Percentiles rank a stretch among this genome's conserved stretches.
phyloP scores from a whole-genome alignment of 2,888 invertebrate species.

The Tetropium fuscum region DNA sequence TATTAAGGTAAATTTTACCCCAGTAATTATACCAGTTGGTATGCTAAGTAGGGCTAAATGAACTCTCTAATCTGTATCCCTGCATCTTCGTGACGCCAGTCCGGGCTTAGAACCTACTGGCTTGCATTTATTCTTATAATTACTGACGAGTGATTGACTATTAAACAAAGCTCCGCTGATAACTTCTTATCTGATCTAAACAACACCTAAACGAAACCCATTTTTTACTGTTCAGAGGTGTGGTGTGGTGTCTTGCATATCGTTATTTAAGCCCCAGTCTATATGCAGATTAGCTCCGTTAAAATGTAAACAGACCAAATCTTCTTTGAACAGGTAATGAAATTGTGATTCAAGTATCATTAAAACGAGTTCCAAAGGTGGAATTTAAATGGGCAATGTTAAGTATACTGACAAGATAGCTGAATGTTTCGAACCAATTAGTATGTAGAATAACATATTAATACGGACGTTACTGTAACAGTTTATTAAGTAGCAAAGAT shows the following conservation, averaged over 20 bases:
- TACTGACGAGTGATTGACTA: constrained; percentile 40
- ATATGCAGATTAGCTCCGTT: constrained; percentile 40
- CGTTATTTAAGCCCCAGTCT: constrained; percentile 20
- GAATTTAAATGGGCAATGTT: constrained; percentile 25
- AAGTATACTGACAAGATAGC: constrained; percentile 17
- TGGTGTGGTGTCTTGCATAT: constrained; percentile 23
- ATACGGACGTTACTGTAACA: constrained; percentile 4
- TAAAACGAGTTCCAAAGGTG: constrained; percentile 36
- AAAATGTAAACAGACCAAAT: constrained; percentile 42
- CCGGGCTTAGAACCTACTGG: constrained; percentile 23
- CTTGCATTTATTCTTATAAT: constrained; percentile 44
- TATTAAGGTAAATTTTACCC: constrained; percentile 1
- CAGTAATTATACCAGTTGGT: constrained; percentile 14
- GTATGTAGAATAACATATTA: constrained; percentile 7
- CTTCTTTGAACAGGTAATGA: constrained; percentile 42
- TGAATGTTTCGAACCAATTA: constrained; percentile 15
- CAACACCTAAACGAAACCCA: constrained; percentile 39
- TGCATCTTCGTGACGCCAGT: constrained; percentile 18
- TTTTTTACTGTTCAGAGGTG: constrained; percentile 36
- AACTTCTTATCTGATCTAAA: constrained; percentile 43
- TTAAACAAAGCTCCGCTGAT: constrained; percentile 42
- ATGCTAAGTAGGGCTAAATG: constrained; percentile 16
- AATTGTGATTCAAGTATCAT: constrained; percentile 39
- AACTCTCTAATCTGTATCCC: constrained; percentile 12
- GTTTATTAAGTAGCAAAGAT: constrained; percentile 6